phyloP scores from a whole-genome alignment of 2,888 invertebrate species.

The Metellina segmentata region DNA sequence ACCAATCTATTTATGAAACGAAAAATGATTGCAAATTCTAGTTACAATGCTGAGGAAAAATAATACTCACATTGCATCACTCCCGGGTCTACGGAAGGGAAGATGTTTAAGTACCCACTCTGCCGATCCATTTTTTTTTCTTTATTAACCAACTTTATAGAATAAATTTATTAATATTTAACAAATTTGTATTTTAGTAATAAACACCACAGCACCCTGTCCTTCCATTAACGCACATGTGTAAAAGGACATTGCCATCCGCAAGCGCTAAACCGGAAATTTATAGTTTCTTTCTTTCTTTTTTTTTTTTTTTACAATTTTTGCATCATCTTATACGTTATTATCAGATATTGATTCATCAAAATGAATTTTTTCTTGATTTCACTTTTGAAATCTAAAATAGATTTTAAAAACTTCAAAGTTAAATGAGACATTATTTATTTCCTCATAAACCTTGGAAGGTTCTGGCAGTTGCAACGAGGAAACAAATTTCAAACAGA shows the following conservation, averaged over 20 bases:
- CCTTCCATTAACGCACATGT: conserved; percentile 52
- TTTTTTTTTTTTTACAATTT: neutral
- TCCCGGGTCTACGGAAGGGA: conserved; percentile 61
- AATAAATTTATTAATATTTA: neutral
- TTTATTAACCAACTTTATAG: neutral
- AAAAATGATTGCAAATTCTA: no score
- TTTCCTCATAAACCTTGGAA: neutral
- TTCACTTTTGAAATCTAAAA: no score
- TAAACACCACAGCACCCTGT: neutral
- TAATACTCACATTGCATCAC: conserved; percentile 61
- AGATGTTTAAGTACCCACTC: conserved; percentile 70
- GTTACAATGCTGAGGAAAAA: neutral
- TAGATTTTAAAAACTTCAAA: no score
- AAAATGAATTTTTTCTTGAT: no score
- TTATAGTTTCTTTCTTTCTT: neutral
- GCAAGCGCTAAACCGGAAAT: neutral
- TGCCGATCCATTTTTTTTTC: conserved; percentile 60
- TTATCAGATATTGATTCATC: no score
- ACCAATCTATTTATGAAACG: no score
- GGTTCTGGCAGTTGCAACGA: neutral
- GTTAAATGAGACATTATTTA: no score
- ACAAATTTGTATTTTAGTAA: neutral
- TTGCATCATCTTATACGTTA: no score
- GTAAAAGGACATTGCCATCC: conserved; percentile 49
- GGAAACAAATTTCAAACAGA: neutral